Percentiles rank a stretch among this genome's conserved stretches.
These are phyloP conservation scores for Nemopilema nomurai DNA, from an alignment of 30 jellyfish, hydroid and myxozoan species.

Conservation along the genomic window DNA sequence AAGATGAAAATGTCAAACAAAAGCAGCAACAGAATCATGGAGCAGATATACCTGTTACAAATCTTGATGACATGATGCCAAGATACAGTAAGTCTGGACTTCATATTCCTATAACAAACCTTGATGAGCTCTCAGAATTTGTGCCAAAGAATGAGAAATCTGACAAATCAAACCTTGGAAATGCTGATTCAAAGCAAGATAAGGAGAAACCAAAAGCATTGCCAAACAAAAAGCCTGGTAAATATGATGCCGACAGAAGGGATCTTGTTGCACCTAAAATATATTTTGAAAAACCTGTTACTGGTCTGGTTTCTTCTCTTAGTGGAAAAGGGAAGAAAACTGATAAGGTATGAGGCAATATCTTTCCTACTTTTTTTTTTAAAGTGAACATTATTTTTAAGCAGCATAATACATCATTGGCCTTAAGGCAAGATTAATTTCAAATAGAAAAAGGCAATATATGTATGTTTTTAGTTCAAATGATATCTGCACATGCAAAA, in stretches of 20 bases:
- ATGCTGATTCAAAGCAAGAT: neutral
- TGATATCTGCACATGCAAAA: too few relatives aligned
- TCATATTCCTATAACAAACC: slow-evolving; percentile 39
- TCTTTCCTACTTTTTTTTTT: neutral
- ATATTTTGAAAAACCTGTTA: slow-evolving; percentile 48
- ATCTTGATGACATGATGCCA: slow-evolving; percentile 39
- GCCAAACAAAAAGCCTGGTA: slow-evolving; percentile 47
- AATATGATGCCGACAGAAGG: slow-evolving; percentile 55
- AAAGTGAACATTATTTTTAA: too few relatives aligned
- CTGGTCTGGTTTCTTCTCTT: slow-evolving; percentile 46
- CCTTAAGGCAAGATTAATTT: too few relatives aligned
- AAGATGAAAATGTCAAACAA: neutral
- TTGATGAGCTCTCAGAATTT: slow-evolving; percentile 34
- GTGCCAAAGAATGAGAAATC: neutral
- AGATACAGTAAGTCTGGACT: neutral
- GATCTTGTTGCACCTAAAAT: slow-evolving; percentile 58
- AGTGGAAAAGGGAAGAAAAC: slow-evolving; percentile 45
- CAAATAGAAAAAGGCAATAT: too few relatives aligned
- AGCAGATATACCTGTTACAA: slow-evolving; percentile 38
- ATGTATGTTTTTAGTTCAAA: too few relatives aligned
- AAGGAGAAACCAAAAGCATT: neutral
- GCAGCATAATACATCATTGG: too few relatives aligned
- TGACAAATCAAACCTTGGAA: neutral
- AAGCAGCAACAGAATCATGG: neutral
- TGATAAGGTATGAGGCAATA: slow-evolving; percentile 11